Evolutionary conservation across 2,113 vertebrate genomes (phyloP).

Genomic region (Catharus bicknelli): DNA sequence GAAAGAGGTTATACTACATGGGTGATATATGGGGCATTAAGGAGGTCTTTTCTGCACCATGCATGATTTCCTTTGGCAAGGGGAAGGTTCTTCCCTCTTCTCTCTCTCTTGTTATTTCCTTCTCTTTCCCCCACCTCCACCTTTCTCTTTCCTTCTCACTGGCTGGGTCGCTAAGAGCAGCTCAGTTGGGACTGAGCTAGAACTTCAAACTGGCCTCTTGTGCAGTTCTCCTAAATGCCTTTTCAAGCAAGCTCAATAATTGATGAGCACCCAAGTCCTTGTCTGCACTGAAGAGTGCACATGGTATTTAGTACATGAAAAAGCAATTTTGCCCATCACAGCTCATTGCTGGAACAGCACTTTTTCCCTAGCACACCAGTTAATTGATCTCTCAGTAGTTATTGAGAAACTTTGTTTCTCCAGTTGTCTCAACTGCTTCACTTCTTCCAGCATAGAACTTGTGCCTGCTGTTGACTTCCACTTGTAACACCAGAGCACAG

Average conservation of each 20-base stretch:
- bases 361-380: slow-evolving; percentile 22
- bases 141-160: background rate
- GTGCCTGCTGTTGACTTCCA: background rate
- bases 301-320: slow-evolving; percentile 62
- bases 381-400: slow-evolving; percentile 34
- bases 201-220: slow-evolving; percentile 52
- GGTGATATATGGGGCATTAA: background rate
- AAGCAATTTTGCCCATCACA: slow-evolving; percentile 63
- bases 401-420: background rate
- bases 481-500: background rate
- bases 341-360: slow-evolving; percentile 24
- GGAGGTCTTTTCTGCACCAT: background rate
- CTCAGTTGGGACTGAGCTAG: slow-evolving; percentile 36
- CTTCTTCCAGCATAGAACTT: background rate
- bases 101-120: background rate
- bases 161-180: background rate
- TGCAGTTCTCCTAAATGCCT: slow-evolving; percentile 70
- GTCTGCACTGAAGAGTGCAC: slow-evolving; percentile 12
- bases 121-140: accelerated
- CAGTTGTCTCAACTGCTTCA: slow-evolving; percentile 5
- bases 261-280: slow-evolving; percentile 65
- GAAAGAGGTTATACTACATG: background rate
- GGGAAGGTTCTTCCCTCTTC: background rate
- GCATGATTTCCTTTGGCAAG: background rate
- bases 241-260: slow-evolving; percentile 76